phyloP scores from a whole-genome alignment of 2,888 invertebrate species.

The Hirtodrosophila duncani region DNA sequence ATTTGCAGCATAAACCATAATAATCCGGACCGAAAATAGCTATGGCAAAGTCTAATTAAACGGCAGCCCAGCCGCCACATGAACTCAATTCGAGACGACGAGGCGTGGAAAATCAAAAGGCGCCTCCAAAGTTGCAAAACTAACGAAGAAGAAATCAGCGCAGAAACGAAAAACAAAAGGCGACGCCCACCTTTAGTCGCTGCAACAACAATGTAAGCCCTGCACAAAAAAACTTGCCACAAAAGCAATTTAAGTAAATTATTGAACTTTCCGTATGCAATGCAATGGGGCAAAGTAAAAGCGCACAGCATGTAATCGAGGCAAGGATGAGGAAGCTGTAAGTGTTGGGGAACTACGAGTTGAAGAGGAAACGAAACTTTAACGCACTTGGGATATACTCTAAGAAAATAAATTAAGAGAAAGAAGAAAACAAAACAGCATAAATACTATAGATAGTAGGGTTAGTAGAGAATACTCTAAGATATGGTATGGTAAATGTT shows the following conservation, averaged over 20 bases:
- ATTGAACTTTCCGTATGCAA: conserved; percentile 64
- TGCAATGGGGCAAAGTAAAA: conserved; percentile 34
- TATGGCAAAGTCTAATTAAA: conserved; percentile 55
- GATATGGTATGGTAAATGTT: too few relatives aligned
- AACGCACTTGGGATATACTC: too few relatives aligned
- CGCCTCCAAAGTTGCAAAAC: conserved; percentile 20
- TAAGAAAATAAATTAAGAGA: too few relatives aligned
- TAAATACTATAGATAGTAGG: too few relatives aligned
- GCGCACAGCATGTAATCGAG: conserved; percentile 14
- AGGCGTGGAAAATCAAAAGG: conserved; percentile 36
- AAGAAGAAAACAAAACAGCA: not conserved
- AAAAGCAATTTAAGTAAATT: conserved; percentile 66
- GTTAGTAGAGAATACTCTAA: too few relatives aligned
- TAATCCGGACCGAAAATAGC: conserved; percentile 37
- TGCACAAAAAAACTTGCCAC: conserved; percentile 26
- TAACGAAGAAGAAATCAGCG: too few relatives aligned
- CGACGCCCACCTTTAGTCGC: conserved; percentile 39
- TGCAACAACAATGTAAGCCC: conserved; percentile 16
- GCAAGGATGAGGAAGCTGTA: conserved; percentile 32
- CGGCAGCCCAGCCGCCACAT: conserved; percentile 34
- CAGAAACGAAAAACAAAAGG: conserved; percentile 18
- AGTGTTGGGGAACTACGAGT: conserved; percentile 4
- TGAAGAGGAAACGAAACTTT: not conserved
- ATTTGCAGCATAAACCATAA: conserved; percentile 33
- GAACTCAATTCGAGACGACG: too few relatives aligned